Base-by-base conservation (phyloP, 1,140 invertebrate species). In the Penaeus chinensis region DNA sequence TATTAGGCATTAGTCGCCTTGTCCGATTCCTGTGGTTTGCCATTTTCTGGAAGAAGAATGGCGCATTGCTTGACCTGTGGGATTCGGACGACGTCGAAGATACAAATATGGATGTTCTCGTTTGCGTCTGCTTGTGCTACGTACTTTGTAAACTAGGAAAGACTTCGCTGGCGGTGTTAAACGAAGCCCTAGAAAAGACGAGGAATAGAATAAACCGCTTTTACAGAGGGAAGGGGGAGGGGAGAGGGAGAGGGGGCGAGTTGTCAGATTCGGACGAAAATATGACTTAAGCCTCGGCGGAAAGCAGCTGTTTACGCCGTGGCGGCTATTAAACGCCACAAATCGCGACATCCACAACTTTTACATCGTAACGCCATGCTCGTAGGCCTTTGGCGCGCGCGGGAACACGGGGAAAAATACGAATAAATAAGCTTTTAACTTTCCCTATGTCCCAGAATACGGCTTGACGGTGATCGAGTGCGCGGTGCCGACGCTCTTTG, bases 251-350 rank as follows among this genome's bases (percentile, higher is more conserved):
- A 65, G 61, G 85, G 80, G 32, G 65, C 80, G 85, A 87, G 85
- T 82, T 87, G 85, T 87, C 85, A 82, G 85, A 87, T 87, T 87
- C 85, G 79, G 85, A 66, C 85, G 85, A 87, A 87, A 82, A 76
- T 87, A 87, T 82, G 85, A 87, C 80, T 87, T 87, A 54, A 54
- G 54, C 54, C 54, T 54, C 54, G 54, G 11, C 54, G 54, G 54
- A 54, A 16, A 54, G 54, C 54, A 54, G 54, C 54, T 54, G 54
- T 54, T 54, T 54, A 54, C 54, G 54, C 54, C 16, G 16, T 54
- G 54, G 54, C 54, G 11, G 54, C 54, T 11, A 54, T 54, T 54
- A 11, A 54, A 54, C 54, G 54, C 10, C 54, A 54, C 54, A 54
- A 16, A 54, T 54, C 54, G 54, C 54, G 16, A 54, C 54, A 54